Percentiles rank a stretch among this genome's conserved stretches.
Conservation (phyloP, 2,797 vertebrate genomes). For the Coregonus ussuriensis region DNA sequence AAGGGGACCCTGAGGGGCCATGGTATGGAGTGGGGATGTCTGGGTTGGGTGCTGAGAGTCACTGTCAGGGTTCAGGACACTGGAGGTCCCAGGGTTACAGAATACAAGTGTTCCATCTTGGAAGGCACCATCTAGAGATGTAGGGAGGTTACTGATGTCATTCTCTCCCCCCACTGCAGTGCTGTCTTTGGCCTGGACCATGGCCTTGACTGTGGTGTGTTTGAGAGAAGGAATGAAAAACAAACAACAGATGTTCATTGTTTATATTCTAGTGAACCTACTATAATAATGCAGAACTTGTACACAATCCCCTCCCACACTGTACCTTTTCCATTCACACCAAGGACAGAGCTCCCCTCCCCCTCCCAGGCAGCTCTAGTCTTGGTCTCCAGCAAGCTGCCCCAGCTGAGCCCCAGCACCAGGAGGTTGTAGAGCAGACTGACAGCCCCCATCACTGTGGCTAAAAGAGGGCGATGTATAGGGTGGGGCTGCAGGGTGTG, state of each 20-base stretch:
- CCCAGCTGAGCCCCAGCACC: constrained; percentile 55
- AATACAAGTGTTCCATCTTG: constrained; percentile 57
- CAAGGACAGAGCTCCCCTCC: constrained; percentile 10
- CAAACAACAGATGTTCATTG: constrained; percentile 35
- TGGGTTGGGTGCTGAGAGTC: constrained; percentile 13
- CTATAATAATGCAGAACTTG: background rate
- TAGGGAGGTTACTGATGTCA: constrained; percentile 1
- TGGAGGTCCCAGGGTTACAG: constrained; percentile 63
- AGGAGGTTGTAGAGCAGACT: constrained; percentile 69
- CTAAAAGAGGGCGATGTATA: constrained; percentile 65
- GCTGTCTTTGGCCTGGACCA: constrained; percentile 28
- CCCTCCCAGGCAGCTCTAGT: background rate
- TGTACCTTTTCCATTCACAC: constrained; percentile 54
- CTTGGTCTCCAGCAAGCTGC: constrained; percentile 4
- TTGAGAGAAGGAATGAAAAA: constrained; percentile 56
- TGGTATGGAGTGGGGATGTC: background rate
- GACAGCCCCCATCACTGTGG: constrained; percentile 48
- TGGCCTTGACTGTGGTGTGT: constrained; percentile 46
- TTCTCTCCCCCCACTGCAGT: constrained; percentile 25
- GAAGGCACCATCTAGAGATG: constrained; percentile 25
- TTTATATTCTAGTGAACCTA: constrained; percentile 26
- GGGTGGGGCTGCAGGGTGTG: constrained; percentile 62
- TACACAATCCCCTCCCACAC: constrained; percentile 29
- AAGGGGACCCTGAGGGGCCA: background rate
- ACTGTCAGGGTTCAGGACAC: constrained; percentile 32